Base-by-base conservation (phyloP, 1,140 invertebrate genomes). In the Pygmarrhopalites habei region DNA sequence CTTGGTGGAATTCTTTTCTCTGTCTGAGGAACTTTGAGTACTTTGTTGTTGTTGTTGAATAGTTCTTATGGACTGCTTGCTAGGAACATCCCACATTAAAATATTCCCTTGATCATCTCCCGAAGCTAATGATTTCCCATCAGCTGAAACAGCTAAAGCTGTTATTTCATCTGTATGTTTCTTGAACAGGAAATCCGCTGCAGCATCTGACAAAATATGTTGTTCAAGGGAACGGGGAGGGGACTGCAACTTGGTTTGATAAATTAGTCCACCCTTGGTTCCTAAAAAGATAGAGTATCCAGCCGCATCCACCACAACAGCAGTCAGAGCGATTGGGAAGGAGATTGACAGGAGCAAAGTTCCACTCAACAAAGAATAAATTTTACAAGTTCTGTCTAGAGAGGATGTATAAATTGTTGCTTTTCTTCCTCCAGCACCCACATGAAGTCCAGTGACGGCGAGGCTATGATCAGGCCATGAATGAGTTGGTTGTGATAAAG, bases 211-310 rank as follows among this genome's bases (percentile, higher is more conserved):
- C 41, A 74, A 75, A 0, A 86, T 68, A 72, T 88, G 80, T 59
- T 85, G 77, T 70, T 89, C 86, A 71, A 81, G 73, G n/a, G 75
- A 81, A 61, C 86, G 77, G 0, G 86, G 84, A 30, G 82, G 80
- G 66, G 82, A 79, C 65, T 80, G 80, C 35, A 92, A 74, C 72
- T 82, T 79, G 57, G 85, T 83, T 67, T 84, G 78, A 61, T 82
- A 79, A 49, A 94, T 86, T 19, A 80, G 75, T 1, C 91, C 91
- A 69, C 80, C 81, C 12, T 75, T 78, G 2, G 81, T 80, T 5
- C 91, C 91, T 21, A 90, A 79, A 78, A 85, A 92, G 14, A 90
- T 72, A 63, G 80, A 77, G 30, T 81, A 82, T 76, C 92, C 89
- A 47, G 82, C 74, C 0, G 77, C 68, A 78, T 91, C 86, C 68